Conservation (phyloP, 1,140 invertebrate genomes). For the Brachionus calyciflorus region DNA sequence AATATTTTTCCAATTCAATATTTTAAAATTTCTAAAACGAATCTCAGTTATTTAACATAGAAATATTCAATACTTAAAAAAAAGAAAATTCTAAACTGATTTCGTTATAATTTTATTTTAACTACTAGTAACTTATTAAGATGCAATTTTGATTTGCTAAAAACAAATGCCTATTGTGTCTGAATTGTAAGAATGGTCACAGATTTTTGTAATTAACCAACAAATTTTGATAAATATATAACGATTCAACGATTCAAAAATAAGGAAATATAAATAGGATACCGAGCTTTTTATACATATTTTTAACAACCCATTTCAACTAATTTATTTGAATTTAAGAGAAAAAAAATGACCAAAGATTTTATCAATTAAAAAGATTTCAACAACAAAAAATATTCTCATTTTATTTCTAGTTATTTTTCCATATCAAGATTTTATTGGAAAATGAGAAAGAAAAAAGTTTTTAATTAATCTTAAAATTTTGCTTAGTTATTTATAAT, state of each 20-base stretch:
- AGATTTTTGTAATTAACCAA: neutral
- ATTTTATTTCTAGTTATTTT: neutral
- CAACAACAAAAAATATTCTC: neutral
- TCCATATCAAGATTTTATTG: constrained; percentile 10
- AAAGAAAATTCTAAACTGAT: constrained; percentile 4
- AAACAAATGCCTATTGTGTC: constrained; percentile 8
- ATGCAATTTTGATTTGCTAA: constrained; percentile 17
- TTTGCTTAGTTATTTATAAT: no score
- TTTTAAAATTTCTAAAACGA: neutral
- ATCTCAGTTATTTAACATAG: neutral
- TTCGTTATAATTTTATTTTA: constrained; percentile 8
- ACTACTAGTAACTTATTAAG: neutral
- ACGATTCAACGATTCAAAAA: no score
- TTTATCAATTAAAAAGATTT: neutral
- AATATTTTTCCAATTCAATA: no score
- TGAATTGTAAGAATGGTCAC: neutral
- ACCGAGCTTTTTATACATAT: no score
- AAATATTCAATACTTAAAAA: neutral
- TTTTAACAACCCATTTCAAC: no score
- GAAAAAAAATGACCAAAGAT: no score
- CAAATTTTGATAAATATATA: no score
- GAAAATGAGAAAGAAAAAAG: neutral
- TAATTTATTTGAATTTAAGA: no score
- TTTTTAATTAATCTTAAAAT: constrained; percentile 25
- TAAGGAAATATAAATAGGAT: no score